Conservation (phyloP, 2,113 vertebrate species). For the Chlorodrepanis virens region DNA sequence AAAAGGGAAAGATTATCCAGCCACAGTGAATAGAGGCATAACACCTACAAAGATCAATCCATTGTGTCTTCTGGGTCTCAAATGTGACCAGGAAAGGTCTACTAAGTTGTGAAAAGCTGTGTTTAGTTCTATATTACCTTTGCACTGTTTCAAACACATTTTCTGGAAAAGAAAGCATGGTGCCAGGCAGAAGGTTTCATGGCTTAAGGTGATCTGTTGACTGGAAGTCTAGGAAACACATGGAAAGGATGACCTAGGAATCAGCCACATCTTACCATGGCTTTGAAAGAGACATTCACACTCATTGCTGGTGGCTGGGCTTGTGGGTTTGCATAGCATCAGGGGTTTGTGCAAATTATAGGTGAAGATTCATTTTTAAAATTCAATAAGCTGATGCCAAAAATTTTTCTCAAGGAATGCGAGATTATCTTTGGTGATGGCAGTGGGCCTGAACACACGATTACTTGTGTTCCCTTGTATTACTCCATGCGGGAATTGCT, state of each 20-base stretch:
- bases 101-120: not conserved
- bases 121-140: not conserved
- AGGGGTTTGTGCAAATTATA: not conserved
- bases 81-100: not conserved
- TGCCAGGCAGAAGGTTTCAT: not conserved
- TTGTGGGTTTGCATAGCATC: not conserved
- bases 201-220: not conserved
- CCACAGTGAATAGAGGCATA: not conserved
- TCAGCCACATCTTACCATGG: not conserved
- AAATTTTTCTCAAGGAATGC: not conserved
- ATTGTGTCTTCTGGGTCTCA: not conserved
- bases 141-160: not conserved
- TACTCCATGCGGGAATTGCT: not conserved
- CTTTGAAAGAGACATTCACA: not conserved
- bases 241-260: not conserved
- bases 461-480: not conserved
- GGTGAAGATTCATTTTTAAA: not conserved
- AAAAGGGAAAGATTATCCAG: not conserved
- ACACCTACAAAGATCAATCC: not conserved
- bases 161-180: not conserved
- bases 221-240: accelerated
- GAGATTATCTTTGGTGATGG: not conserved
- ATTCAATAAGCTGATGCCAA: not conserved
- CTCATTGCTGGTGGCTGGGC: not conserved
- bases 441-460: not conserved